These are phyloP conservation scores for Cichladusa arquata DNA, from an alignment of 2,113 vertebrate species.

Conservation along the genomic window DNA sequence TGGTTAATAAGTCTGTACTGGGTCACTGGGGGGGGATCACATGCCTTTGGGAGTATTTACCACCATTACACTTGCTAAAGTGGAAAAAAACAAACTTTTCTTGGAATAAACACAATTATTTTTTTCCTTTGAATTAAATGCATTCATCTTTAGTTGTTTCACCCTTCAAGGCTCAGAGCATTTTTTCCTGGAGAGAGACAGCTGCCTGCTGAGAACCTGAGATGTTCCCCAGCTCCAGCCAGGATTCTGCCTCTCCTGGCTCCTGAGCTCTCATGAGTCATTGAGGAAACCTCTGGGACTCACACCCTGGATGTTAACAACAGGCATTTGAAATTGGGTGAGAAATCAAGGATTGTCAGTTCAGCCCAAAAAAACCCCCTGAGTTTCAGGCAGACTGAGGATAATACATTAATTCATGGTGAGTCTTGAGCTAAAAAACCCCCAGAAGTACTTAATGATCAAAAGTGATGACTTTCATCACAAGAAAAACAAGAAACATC, in stretches of 20 bases:
- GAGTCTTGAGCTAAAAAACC: background rate
- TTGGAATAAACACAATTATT: background rate
- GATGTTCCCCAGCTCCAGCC: background rate
- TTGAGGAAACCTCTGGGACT: background rate
- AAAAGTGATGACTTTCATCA: background rate
- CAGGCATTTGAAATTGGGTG: background rate
- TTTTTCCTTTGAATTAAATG: background rate
- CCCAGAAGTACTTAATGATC: background rate
- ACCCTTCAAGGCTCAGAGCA: background rate
- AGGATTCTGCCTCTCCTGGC: background rate
- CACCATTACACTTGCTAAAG: background rate
- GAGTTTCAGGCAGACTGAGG: background rate
- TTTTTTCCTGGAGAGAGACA: background rate
- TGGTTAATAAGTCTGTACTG: background rate
- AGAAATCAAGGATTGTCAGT: background rate
- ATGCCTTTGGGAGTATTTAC: background rate
- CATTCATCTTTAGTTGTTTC: background rate
- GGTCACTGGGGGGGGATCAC: background rate
- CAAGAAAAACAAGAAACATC: background rate
- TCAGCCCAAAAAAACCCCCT: background rate
- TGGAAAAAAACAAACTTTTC: background rate
- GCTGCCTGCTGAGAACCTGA: background rate
- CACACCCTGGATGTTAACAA: background rate
- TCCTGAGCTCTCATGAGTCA: fast-evolving
- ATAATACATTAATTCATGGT: background rate